phyloP scores from a whole-genome alignment of 2,113 vertebrate genomes.

The Agapornis roseicollis region DNA sequence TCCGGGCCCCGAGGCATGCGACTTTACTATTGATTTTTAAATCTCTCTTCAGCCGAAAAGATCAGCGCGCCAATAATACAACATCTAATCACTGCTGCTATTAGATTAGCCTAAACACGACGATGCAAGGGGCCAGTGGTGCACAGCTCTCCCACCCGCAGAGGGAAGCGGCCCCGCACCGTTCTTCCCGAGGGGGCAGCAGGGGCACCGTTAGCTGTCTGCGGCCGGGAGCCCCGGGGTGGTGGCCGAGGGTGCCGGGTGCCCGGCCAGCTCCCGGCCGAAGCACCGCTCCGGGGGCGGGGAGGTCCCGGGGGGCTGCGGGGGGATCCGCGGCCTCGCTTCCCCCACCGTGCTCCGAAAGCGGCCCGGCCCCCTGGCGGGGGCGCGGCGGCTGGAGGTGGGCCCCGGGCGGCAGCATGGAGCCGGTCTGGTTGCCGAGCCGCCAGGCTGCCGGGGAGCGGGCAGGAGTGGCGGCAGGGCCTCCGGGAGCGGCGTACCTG shows the following conservation, averaged over 20 bases:
- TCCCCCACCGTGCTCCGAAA: background rate
- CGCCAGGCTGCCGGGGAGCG: background rate
- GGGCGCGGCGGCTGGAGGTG: background rate
- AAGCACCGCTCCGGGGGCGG: background rate
- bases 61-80: background rate
- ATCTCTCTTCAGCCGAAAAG: conserved; percentile 5
- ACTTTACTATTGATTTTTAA: conserved; percentile 46
- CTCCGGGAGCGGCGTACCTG: background rate
- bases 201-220: background rate
- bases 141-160: background rate
- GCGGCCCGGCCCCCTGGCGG: background rate
- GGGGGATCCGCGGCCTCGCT: background rate
- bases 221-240: background rate
- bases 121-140: background rate
- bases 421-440: background rate
- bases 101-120: background rate
- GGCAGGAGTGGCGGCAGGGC: background rate
- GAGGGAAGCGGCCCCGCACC: background rate
- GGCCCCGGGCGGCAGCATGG: background rate
- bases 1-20: conserved; percentile 12
- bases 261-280: background rate
- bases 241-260: too few species aligned
- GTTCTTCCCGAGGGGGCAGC: background rate
- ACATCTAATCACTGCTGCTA: background rate
- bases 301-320: background rate